These are phyloP conservation scores for Steinernema feltiae DNA, from an alignment of 1,140 invertebrate genomes.

Conservation along the genomic window DNA sequence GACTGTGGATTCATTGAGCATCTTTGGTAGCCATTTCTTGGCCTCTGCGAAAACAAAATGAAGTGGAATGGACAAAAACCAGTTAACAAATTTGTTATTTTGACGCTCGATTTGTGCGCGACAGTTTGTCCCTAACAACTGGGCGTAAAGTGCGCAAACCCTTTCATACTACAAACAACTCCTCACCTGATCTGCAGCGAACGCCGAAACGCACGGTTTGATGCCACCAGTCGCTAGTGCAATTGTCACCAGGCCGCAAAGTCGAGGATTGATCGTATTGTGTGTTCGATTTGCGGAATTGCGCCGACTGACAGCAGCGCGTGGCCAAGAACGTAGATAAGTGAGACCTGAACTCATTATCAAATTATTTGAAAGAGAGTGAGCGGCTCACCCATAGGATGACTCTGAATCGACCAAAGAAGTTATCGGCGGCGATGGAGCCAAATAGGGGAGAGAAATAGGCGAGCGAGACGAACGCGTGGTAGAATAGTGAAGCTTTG, in stretches of 20 bases:
- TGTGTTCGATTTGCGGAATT: constrained; percentile 54
- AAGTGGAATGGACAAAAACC: too few relatives aligned
- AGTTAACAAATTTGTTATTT: too few relatives aligned
- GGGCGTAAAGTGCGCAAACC: too few relatives aligned
- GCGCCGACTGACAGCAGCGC: constrained; percentile 73
- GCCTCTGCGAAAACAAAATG: too few relatives aligned
- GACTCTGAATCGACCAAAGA: constrained; percentile 72
- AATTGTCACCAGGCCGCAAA: constrained; percentile 67
- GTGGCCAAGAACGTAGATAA: constrained; percentile 79
- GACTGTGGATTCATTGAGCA: too few relatives aligned
- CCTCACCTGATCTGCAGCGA: constrained; percentile 87
- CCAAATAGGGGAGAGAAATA: constrained; percentile 83
- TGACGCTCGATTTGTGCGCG: too few relatives aligned
- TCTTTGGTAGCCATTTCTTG: too few relatives aligned
- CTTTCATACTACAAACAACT: neutral
- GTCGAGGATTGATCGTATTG: constrained; percentile 61
- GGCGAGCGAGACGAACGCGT: constrained; percentile 74
- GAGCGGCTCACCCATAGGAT: constrained; percentile 41
- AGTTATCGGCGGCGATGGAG: constrained; percentile 78
- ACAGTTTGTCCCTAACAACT: too few relatives aligned
- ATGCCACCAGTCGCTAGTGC: constrained; percentile 88
- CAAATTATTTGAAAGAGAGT: constrained; percentile 28
- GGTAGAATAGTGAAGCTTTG: constrained; percentile 73
- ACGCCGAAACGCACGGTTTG: constrained; percentile 91
- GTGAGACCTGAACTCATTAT: constrained; percentile 67